phyloP scores from a whole-genome alignment of 2,797 vertebrate genomes.

The Mus spretus region DNA sequence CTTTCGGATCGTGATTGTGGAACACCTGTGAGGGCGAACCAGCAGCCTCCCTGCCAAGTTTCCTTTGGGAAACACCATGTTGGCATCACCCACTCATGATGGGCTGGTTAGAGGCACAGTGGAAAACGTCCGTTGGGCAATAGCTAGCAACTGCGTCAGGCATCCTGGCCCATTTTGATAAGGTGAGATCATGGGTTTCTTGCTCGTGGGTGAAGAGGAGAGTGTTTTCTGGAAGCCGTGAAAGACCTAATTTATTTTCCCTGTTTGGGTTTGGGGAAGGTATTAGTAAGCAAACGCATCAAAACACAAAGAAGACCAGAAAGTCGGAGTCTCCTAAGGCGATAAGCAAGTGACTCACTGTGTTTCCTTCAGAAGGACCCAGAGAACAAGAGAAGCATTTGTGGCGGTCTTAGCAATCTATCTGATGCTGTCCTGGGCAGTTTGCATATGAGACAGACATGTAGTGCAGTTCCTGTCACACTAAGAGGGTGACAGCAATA shows the following conservation, averaged over 20 bases:
- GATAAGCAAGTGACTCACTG: background rate
- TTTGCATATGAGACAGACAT: background rate
- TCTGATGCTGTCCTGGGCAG: accelerated
- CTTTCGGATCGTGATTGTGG: background rate
- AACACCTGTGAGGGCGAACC: background rate
- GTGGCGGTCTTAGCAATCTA: too few species aligned
- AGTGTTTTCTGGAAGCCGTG: slow-evolving; percentile 31
- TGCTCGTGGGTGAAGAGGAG: slow-evolving; percentile 37
- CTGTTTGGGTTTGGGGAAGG: background rate
- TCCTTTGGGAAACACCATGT: slow-evolving; percentile 41
- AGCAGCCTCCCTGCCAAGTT: slow-evolving; percentile 61
- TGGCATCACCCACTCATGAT: slow-evolving; percentile 33
- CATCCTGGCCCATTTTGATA: slow-evolving; percentile 55
- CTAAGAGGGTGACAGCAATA: background rate
- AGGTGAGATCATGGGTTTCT: slow-evolving; percentile 62
- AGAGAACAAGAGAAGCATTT: background rate
- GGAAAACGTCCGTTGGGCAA: slow-evolving; percentile 63
- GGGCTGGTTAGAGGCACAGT: slow-evolving; percentile 43
- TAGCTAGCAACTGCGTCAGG: slow-evolving; percentile 74
- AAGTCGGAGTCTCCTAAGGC: background rate
- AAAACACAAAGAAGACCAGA: background rate
- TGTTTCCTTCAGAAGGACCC: background rate
- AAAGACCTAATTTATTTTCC: background rate
- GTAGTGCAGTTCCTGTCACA: accelerated
- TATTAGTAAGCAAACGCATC: background rate